Percentiles rank a stretch among this genome's conserved stretches.
Evolutionary conservation across 2,888 invertebrate species (phyloP).

Genomic region (Pristionchus exspectatus): DNA sequence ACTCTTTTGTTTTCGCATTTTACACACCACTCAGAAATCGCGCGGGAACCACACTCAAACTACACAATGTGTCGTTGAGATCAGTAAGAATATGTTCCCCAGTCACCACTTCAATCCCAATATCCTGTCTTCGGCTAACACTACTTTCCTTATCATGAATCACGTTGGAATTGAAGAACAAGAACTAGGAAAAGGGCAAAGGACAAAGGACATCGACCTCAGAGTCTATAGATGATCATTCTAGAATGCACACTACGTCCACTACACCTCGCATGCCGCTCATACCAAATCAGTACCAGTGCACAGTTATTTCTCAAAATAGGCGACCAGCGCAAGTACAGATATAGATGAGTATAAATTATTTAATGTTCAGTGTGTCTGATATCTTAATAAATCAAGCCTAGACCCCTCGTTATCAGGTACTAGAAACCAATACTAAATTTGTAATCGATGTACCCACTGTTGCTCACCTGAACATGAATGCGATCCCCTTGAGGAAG

Average conservation of each 20-base stretch:
- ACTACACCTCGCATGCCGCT: not conserved
- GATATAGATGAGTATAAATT: too few relatives aligned
- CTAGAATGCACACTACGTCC: not conserved
- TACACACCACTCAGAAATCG: conserved; percentile 1
- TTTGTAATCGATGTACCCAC: not conserved
- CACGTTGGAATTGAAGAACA: not conserved
- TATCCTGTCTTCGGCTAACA: conserved; percentile 7
- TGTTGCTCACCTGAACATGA: conserved; percentile 43
- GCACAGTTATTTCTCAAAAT: too few relatives aligned
- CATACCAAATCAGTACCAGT: not conserved
- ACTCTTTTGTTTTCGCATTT: conserved; percentile 20
- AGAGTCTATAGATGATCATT: not conserved
- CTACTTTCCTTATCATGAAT: not conserved
- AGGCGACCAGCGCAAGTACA: too few relatives aligned
- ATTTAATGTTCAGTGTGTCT: too few relatives aligned
- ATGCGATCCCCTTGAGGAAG: conserved; percentile 61
- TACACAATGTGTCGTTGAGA: not conserved
- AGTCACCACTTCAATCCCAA: not conserved
- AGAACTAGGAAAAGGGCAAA: not conserved
- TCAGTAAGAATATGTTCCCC: not conserved
- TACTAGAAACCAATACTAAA: too few relatives aligned
- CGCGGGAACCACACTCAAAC: conserved; percentile 22
- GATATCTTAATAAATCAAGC: too few relatives aligned
- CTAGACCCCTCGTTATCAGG: too few relatives aligned
- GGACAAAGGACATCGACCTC: not conserved